These are phyloP conservation scores for Onthophagus sagittarius DNA, from an alignment of 2,888 invertebrate species.

Conservation along the genomic window DNA sequence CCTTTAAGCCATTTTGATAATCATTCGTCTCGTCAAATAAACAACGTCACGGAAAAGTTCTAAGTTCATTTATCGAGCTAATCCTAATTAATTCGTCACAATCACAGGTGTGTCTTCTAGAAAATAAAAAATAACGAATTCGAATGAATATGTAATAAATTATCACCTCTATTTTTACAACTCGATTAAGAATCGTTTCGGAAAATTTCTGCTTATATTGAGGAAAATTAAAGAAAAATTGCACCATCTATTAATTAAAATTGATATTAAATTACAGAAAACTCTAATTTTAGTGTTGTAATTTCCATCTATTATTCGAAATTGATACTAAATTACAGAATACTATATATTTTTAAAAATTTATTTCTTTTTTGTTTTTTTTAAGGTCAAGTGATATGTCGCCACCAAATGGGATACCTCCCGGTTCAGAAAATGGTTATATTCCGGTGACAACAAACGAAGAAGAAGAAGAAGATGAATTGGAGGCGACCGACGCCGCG, in stretches of 20 bases:
- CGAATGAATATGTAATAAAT: not conserved
- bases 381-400: conserved; percentile 24
- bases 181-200: not conserved
- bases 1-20: no score
- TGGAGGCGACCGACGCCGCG: conserved; percentile 18
- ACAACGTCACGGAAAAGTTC: no score
- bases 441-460: conserved; percentile 7
- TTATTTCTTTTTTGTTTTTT: no score
- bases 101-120: no score
- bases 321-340: no score
- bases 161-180: not conserved
- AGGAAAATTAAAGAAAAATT: not conserved
- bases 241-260: not conserved
- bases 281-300: not conserved
- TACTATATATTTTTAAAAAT: no score
- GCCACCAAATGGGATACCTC: conserved; percentile 38
- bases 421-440: conserved; percentile 27
- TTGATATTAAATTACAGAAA: not conserved
- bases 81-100: no score
- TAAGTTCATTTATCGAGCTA: no score
- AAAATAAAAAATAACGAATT: no score
- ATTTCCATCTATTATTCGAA: not conserved
- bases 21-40: no score
- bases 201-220: not conserved
- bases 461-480: conserved; percentile 17